phyloP scores from a whole-genome alignment of 2,797 vertebrate species.

The Notamacropus eugenii region DNA sequence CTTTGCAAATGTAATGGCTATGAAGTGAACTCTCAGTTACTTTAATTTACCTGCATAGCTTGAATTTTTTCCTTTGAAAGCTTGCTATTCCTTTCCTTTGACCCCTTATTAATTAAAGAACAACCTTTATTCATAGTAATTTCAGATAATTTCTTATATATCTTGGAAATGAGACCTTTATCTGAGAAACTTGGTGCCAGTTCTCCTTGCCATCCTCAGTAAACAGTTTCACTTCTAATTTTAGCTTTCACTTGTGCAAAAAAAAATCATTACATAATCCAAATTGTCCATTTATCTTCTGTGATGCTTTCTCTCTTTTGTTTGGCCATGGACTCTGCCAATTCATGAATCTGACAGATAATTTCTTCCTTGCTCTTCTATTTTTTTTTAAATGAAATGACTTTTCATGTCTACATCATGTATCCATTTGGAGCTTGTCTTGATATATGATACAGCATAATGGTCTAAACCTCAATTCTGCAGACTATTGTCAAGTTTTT shows the following conservation, averaged over 20 bases:
- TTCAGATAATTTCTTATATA: neutral
- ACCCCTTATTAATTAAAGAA: neutral
- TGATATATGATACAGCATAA: neutral
- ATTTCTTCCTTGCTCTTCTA: neutral
- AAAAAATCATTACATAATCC: neutral
- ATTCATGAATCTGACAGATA: neutral
- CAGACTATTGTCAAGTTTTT: neutral
- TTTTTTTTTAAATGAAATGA: neutral
- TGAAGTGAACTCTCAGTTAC: neutral
- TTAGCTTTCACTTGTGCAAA: neutral
- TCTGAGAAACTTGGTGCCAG: neutral
- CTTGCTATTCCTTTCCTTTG: neutral
- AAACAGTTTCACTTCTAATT: neutral
- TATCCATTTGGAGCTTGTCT: neutral
- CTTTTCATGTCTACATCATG: no score
- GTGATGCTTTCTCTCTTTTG: neutral
- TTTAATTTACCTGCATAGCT: neutral
- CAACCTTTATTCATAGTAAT: neutral
- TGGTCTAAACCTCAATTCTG: neutral
- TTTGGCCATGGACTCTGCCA: neutral
- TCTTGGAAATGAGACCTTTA: neutral
- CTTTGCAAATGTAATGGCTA: neutral
- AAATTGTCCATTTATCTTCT: neutral
- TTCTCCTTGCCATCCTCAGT: no score
- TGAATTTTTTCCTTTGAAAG: neutral